Evolutionary conservation across 2,888 invertebrate species (phyloP), one percentile per base, ranked within the genome.

Genomic region (Imbricaverruca yamaguchii): DNA sequence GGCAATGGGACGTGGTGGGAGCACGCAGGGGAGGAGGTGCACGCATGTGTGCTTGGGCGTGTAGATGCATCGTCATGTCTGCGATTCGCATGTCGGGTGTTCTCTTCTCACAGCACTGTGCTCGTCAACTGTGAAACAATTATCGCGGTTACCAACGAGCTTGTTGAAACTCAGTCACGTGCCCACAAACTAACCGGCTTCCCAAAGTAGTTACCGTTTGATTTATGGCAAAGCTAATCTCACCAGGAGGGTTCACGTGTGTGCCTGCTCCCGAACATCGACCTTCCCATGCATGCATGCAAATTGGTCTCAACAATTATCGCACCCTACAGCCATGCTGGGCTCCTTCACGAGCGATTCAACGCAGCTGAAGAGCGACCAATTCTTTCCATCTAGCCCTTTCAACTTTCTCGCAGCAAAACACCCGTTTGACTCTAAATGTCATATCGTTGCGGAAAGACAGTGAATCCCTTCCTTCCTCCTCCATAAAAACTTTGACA

Each of bases 401-500:
- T 39, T 39, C 39, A 39, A 39, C 39, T 39, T 59, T 15, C 59
- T 11, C 74, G 10, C 11, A 11, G 55, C 74, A 74, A 55, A 55
- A 74, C 53, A 9, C 8, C 53, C 8, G 21, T 55, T 21, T 10
- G 74, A 9, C 18, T 18, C 21, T 21, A n/a, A 23, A 74, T 55
- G 74, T 21, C 55, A 74, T 55, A 21, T 21, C 21, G 21, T 3
- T 21, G 55, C 74, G 74, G 74, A 74, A 74, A 74, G 74, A 74
- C 74, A 74, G 53, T 74, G 74, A 15, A 74, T 74, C 74, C 55
- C 21, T 55, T 74, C 74, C 53, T 53, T 55, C 55, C 74, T 53
- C 21, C 53, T 53, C 8, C 74, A 74, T 21, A 74, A 74, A 74
- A 74, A 74, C 53, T 74, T 74, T n/a, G 74, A 74, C 74, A 74